Base-by-base conservation (phyloP, 2,888 invertebrate genomes). In the Isoperla grammatica region DNA sequence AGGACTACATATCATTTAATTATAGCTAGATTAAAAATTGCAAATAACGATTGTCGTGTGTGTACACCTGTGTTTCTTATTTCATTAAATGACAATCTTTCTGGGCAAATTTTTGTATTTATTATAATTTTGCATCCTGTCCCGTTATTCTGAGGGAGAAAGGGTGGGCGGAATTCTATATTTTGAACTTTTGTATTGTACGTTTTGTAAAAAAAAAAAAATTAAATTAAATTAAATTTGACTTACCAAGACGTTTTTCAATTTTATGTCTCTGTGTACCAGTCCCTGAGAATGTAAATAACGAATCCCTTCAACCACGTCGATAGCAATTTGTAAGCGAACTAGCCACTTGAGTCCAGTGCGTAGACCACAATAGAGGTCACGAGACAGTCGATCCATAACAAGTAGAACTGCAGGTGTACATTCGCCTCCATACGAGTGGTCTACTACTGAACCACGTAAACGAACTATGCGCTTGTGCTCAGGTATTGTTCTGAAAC, bases 201-300 rank as follows among this genome's bases (percentile, higher is more conserved):
- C n/a, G n/a, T n/a, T n/a, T n/a, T n/a, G n/a, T n/a, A n/a, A n/a
- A n/a, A n/a, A n/a, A n/a, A n/a, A n/a, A n/a, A n/a, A n/a, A n/a
- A n/a, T n/a, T n/a, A n/a, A n/a, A n/a, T n/a, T n/a, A n/a, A n/a
- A n/a, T n/a, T 54, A 11, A 29, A 35, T 39, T n/a, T 8, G 20
- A 71, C 78, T 74, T 75, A 84, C 83, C 72, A 94, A 75, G 19
- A 94, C 92, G 76, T 94, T 93, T 76, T 93, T 93, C 68, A 93
- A 77, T 75, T 94, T 94, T 61, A 94, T 88, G 74, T 94, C 93
- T 63, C 94, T 81, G 73, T 94, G 93, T 2, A 94, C 88, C 6
- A 93, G 80, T 0, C 93, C 93, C 70, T 90, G 86, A 1, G 90
- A 89, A 76, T 94, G 94, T 4, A 94, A 82, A 77, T 88, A 94